Conservation (phyloP, 23 tunicate genomes). For the Trididemnum miniatum region DNA sequence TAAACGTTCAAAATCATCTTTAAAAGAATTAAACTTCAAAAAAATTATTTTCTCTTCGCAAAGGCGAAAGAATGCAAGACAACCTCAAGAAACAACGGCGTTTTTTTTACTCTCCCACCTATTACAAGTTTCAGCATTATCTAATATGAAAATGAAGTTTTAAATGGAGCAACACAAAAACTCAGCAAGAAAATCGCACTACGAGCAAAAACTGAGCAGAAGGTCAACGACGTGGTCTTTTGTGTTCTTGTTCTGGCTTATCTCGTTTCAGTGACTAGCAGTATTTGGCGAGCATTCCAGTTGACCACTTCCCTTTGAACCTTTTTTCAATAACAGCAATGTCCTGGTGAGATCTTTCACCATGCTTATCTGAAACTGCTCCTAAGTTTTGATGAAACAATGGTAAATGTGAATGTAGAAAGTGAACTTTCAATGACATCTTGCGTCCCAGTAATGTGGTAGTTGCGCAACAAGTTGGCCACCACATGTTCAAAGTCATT, state of each 20-base stretch:
- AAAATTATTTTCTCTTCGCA: too few species aligned
- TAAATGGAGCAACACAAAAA: background rate
- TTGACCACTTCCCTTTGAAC: constrained; percentile 13
- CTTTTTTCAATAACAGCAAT: constrained; percentile 15
- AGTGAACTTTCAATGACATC: background rate
- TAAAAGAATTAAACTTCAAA: too few species aligned
- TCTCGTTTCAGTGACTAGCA: constrained; percentile 10
- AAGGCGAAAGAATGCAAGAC: too few species aligned
- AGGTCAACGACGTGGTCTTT: constrained; percentile 1
- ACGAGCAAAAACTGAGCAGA: background rate
- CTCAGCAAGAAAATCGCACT: background rate
- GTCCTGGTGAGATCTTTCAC: constrained; percentile 1
- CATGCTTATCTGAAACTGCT: background rate
- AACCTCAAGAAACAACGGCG: too few species aligned
- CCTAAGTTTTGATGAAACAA: background rate
- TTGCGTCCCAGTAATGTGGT: background rate
- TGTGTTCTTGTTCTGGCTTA: background rate
- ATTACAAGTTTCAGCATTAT: background rate
- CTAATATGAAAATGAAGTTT: background rate
- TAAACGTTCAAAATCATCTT: too few species aligned
- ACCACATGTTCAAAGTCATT: background rate
- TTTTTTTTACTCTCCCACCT: background rate
- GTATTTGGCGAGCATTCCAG: constrained; percentile 4
- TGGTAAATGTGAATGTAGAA: background rate
- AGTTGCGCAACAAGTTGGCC: constrained; percentile 8